Base-by-base conservation (phyloP, 2,888 invertebrate species). In the Polyommatus iphigenia region DNA sequence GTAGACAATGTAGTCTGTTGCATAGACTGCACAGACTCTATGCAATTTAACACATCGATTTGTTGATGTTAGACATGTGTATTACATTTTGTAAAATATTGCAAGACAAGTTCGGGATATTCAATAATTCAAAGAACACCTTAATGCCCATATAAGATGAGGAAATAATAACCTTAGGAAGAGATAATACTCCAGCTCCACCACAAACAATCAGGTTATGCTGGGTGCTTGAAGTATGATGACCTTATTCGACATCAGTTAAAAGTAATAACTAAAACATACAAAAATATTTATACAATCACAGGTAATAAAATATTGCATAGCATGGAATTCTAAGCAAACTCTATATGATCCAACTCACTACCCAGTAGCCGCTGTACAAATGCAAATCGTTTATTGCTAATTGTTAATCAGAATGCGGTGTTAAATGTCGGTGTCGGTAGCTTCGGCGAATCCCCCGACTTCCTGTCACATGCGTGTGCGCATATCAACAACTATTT, bases 381-480 rank as follows among this genome's bases (percentile, higher is more conserved):
- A 57, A 75, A 78, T 79, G 76, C 57, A 78, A 79, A 81, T 79
- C 77, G 73, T 80, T 86, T 86, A 86, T 85, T 84, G 85, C 84
- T 86, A 86, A 85, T 84, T 84, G 82, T 79, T 78, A 82, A 84
- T 83, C 82, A 83, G 83, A 85, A 85, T 86, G 85, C 85, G 81
- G 59, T 80, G 82, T 80, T 81, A 82, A 85, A 86, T 87, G 86
- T 89, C 86, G 81, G 84, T 85, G 84, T 85, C 82, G 84, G 41
- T n/a, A 85, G 86, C 89, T 92, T 92, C 92, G 88, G 81, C 87
- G 92, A 92, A 92, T 83, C 85, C 85, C 84, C 87, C 80, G 85
- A 88, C 90, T 91, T 93, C 92, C 92, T 91, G 91, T 85, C 87
- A 88, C 85, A 78, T 78, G 86, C 88, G 85, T 90, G 88, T 83